Evolutionary conservation across 35 echinoderm and acorn worm species (phyloP), one percentile per base, ranked within the genome.

Genomic region (Heliocidaris erythrogramma): DNA sequence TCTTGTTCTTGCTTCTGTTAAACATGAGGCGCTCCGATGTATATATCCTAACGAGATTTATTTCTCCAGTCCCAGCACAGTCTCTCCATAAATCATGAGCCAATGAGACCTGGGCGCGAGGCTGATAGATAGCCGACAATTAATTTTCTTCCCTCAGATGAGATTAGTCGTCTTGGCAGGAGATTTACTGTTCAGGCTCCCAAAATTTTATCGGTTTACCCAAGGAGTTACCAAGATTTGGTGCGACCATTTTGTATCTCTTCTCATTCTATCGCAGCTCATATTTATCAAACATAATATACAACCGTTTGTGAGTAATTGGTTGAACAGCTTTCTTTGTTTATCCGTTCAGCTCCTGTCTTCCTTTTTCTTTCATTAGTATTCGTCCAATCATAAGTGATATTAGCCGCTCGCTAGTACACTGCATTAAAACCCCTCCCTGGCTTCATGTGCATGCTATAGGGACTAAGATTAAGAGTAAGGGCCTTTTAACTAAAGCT

Each of bases 211-310:
- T 78, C 65, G 65, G 18, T 78, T 78, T 78, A 78, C 27, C 35
- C 65, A 78, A n/a, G n/a, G n/a, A n/a, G n/a, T n/a, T n/a, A n/a
- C n/a, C n/a, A n/a, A 78, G 65, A 78, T 78, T 78, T 78, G 65
- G 35, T 2, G 10, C 52, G 52, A 56, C 10, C 52, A 11, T 10
- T 56, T 56, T 78, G 18, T n/a, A 4, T 27, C 21, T 78, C 65
- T 78, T n/a, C 27, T 78, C 65, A 78, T 18, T 78, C 65, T 2
- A 24, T 27, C 7, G 27, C 65, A 5, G 65, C 65, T 78, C 2
- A 78, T 78, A 78, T 78, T 78, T 78, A 78, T 24, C 65, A 78
- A 78, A 78, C 65, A 78, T 78, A n/a, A n/a, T 78, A 78, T 78
- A 78, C 65, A 78, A 27, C 27, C 27, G 52, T 56, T 56, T 56